phyloP scores from a whole-genome alignment of 1,140 invertebrate species.

The Cydia pomonella region DNA sequence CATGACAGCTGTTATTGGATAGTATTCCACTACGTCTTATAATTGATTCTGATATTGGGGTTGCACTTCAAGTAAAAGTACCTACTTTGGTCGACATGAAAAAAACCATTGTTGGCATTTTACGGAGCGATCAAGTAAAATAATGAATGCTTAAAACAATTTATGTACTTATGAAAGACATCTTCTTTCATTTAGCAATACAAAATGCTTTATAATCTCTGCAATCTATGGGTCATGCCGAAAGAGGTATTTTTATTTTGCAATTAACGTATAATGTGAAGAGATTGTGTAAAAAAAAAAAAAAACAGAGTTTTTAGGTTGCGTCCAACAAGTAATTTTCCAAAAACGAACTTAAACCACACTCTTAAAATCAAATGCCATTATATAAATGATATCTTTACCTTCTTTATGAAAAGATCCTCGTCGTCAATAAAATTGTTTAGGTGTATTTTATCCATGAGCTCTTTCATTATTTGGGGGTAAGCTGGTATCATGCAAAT shows the following conservation, averaged over 20 bases:
- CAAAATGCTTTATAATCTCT: too few relatives aligned
- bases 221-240: too few relatives aligned
- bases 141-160: too few relatives aligned
- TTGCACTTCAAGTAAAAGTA: neutral
- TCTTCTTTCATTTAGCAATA: too few relatives aligned
- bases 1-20: neutral
- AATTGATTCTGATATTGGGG: neutral
- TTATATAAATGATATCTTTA: constrained; percentile 19
- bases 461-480: constrained; percentile 43
- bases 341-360: neutral
- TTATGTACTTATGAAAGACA: too few relatives aligned
- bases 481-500: constrained; percentile 35
- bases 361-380: neutral
- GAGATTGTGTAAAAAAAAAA: too few relatives aligned
- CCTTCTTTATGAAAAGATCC: constrained; percentile 43
- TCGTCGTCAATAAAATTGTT: constrained; percentile 41
- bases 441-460: constrained; percentile 52
- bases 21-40: neutral
- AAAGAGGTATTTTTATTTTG: too few relatives aligned
- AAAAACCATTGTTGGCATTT: too few relatives aligned
- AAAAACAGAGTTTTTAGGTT: too few relatives aligned
- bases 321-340: too few relatives aligned
- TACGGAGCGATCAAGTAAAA: too few relatives aligned
- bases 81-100: neutral
- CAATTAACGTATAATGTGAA: too few relatives aligned